Conservation (phyloP, 1,140 invertebrate species). For the Ridgeia piscesae region DNA sequence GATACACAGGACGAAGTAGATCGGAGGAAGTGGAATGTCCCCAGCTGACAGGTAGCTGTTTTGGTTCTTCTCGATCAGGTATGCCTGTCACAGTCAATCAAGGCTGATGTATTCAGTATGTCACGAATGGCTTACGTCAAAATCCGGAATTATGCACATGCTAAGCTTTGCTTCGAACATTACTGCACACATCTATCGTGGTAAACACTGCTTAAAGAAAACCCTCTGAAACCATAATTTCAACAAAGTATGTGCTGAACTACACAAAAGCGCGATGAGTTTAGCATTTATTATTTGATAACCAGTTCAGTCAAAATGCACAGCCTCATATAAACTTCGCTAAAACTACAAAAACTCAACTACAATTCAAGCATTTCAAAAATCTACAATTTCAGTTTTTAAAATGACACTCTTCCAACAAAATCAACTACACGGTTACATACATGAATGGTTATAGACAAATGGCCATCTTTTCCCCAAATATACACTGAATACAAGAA, state of each 20-base stretch:
- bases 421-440: not conserved
- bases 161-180: too few species aligned
- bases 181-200: too few species aligned
- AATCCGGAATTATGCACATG: too few species aligned
- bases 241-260: too few species aligned
- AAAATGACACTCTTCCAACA: not conserved
- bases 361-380: too few species aligned
- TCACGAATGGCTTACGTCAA: too few species aligned
- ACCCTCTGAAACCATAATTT: too few species aligned
- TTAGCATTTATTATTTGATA: too few species aligned
- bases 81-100: conserved; percentile 36
- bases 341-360: not conserved
- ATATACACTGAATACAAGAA: not conserved
- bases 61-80: conserved; percentile 76
- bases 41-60: conserved; percentile 94
- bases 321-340: conserved; percentile 57
- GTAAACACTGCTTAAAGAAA: too few species aligned
- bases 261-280: too few species aligned
- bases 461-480: not conserved
- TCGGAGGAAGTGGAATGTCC: conserved; percentile 88
- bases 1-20: conserved; percentile 90
- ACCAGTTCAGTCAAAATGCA: too few species aligned
- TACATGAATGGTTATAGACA: not conserved
- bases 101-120: too few species aligned
- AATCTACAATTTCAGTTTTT: not conserved